A percentile compares a stretch with the other conserved stretches of the same genome.
phyloP scores from a whole-genome alignment of 1,140 invertebrate genomes.

The Euborellia annulipes region DNA sequence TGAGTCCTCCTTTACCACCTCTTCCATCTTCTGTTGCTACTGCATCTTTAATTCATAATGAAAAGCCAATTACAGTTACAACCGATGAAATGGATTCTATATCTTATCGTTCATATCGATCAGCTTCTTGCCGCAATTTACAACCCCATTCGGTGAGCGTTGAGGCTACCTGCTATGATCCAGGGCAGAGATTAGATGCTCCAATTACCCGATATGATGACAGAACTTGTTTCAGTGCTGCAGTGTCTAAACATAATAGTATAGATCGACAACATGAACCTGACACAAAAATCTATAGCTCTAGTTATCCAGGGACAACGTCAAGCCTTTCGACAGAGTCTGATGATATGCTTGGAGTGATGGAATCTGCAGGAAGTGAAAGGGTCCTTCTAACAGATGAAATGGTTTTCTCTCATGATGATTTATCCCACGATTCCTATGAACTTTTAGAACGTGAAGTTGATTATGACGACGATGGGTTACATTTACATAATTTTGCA shows the following conservation, averaged over 20 bases:
- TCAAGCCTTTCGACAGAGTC: conserved; percentile 39
- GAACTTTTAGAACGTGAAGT: conserved; percentile 49
- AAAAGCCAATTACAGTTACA: too few species aligned
- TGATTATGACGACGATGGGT: conserved; percentile 9
- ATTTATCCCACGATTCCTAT: conserved; percentile 76
- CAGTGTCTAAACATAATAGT: conserved; percentile 18
- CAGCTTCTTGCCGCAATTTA: too few species aligned
- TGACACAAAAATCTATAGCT: conserved; percentile 56
- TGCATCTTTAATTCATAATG: too few species aligned
- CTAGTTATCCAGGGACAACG: conserved; percentile 66
- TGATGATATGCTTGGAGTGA: conserved; percentile 35
- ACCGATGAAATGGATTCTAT: too few species aligned
- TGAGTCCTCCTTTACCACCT: too few species aligned
- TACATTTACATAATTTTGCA: too few species aligned
- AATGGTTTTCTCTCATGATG: conserved; percentile 52
- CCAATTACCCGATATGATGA: conserved; percentile 62
- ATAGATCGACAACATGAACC: conserved; percentile 18
- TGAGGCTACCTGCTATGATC: too few species aligned
- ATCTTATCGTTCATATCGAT: too few species aligned
- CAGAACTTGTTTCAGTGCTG: conserved; percentile 15
- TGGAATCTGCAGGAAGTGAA: conserved; percentile 19
- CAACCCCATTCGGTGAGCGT: too few species aligned
- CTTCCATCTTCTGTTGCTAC: too few species aligned
- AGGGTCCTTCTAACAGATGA: conserved; percentile 13
- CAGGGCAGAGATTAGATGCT: conserved; percentile 40